phyloP scores from a whole-genome alignment of 2,113 vertebrate species.

The Pontoporia blainvillei region DNA sequence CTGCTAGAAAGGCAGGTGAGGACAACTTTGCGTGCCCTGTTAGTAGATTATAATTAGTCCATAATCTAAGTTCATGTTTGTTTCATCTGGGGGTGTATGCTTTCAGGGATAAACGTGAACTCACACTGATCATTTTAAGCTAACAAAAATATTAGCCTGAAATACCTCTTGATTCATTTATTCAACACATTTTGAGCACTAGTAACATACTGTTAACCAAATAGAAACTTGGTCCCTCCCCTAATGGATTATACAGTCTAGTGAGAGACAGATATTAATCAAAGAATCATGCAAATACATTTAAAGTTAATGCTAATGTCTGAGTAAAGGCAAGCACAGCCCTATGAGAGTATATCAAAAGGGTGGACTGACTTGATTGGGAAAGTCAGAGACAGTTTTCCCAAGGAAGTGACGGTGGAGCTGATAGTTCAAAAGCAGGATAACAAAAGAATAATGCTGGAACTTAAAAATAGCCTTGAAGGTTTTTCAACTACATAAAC shows the following conservation, averaged over 20 bases:
- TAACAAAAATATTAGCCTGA: background rate
- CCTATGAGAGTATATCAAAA: background rate
- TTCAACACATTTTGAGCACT: background rate
- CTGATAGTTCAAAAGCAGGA: background rate
- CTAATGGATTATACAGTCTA: background rate
- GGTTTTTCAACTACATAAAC: background rate
- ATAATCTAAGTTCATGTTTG: conserved; percentile 4
- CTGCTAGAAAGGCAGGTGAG: background rate
- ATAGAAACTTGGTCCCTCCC: background rate
- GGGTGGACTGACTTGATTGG: background rate
- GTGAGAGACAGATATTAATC: background rate
- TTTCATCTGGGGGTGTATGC: background rate
- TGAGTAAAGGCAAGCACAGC: background rate
- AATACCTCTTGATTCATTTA: background rate
- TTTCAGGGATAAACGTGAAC: background rate
- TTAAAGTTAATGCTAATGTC: background rate
- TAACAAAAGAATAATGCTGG: background rate
- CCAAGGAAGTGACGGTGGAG: background rate
- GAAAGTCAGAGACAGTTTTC: background rate
- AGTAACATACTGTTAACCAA: background rate
- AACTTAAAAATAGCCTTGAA: background rate
- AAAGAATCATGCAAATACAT: background rate
- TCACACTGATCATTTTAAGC: background rate
- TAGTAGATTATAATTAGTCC: background rate
- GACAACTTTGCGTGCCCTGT: background rate